Evolutionary conservation across 1,140 invertebrate species (phyloP).

Genomic region (Scaptomyza graminum): DNA sequence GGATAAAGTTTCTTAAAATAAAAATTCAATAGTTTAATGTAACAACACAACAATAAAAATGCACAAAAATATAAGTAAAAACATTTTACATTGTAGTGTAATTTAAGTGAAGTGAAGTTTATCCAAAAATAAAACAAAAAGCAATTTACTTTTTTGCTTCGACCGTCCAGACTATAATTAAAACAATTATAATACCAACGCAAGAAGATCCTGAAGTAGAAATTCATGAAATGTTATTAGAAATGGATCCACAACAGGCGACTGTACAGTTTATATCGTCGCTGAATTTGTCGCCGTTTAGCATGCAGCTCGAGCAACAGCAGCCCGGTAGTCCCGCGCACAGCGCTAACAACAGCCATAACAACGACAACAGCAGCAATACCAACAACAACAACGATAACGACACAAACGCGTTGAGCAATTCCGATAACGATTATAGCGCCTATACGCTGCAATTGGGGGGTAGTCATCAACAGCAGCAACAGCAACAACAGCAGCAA

Average conservation of each 20-base stretch:
- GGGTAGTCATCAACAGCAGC: slow-evolving; percentile 61
- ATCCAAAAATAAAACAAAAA: slow-evolving; percentile 20
- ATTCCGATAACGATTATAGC: slow-evolving; percentile 66
- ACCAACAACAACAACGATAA: slow-evolving; percentile 48
- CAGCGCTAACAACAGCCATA: slow-evolving; percentile 62
- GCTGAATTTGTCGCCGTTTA: slow-evolving; percentile 93
- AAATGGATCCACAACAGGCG: slow-evolving; percentile 90
- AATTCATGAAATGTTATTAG: slow-evolving; percentile 88
- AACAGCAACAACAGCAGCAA: slow-evolving; percentile 52
- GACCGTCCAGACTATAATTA: slow-evolving; percentile 55
- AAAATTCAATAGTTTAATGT: slow-evolving; percentile 55
- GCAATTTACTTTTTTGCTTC: slow-evolving; percentile 18
- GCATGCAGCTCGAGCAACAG: slow-evolving; percentile 89
- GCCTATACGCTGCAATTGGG: slow-evolving; percentile 72
- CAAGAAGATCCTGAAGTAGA: slow-evolving; percentile 30
- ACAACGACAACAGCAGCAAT: slow-evolving; percentile 82
- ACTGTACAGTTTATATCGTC: slow-evolving; percentile 92
- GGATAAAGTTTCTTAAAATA: slow-evolving; percentile 67
- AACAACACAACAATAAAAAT: slow-evolving; percentile 54
- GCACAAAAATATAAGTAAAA: slow-evolving; percentile 35
- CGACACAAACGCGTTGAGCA: slow-evolving; percentile 46
- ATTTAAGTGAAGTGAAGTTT: slow-evolving; percentile 12
- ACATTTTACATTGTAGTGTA: slow-evolving; percentile 10
- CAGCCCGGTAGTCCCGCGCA: slow-evolving; percentile 85
- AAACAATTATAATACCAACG: slow-evolving; percentile 10